Evolutionary conservation across 2,888 invertebrate species (phyloP).

Genomic region (Melanchra persicariae): DNA sequence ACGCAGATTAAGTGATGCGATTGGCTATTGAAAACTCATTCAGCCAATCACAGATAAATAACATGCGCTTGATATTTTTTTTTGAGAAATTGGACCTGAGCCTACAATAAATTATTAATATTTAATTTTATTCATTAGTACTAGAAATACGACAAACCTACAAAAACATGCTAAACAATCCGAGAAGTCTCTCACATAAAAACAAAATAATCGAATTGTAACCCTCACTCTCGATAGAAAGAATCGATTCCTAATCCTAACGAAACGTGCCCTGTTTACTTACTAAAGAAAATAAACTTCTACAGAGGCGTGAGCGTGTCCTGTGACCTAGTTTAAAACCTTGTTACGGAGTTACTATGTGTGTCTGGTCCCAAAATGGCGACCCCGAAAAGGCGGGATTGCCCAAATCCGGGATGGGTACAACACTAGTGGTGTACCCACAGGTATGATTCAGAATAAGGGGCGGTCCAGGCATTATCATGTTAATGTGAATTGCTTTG

Average conservation of each 20-base stretch:
- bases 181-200: neutral
- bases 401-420: constrained; percentile 4
- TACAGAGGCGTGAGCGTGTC: constrained; percentile 27
- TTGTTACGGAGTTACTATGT: constrained; percentile 43
- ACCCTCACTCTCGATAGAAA: constrained; percentile 12
- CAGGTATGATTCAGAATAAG: constrained; percentile 61
- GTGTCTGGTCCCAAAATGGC: constrained; percentile 30
- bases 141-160: no score
- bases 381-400: constrained; percentile 31
- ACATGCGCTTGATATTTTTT: no score
- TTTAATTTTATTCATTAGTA: no score
- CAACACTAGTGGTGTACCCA: constrained; percentile 53
- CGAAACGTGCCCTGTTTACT: constrained; percentile 54
- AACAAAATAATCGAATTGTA: constrained; percentile 27
- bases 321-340: constrained; percentile 53
- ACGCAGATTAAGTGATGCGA: no score
- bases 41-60: no score
- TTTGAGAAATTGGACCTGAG: no score
- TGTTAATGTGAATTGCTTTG: constrained; percentile 67
- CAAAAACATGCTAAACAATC: neutral
- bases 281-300: constrained; percentile 40
- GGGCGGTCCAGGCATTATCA: constrained; percentile 71
- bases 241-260: constrained; percentile 31
- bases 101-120: no score
- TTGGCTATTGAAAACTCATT: no score